A percentile compares a stretch with the other conserved stretches of the same genome.
Evolutionary conservation across 2,797 vertebrate species (phyloP).

Genomic region (Galago senegalensis): DNA sequence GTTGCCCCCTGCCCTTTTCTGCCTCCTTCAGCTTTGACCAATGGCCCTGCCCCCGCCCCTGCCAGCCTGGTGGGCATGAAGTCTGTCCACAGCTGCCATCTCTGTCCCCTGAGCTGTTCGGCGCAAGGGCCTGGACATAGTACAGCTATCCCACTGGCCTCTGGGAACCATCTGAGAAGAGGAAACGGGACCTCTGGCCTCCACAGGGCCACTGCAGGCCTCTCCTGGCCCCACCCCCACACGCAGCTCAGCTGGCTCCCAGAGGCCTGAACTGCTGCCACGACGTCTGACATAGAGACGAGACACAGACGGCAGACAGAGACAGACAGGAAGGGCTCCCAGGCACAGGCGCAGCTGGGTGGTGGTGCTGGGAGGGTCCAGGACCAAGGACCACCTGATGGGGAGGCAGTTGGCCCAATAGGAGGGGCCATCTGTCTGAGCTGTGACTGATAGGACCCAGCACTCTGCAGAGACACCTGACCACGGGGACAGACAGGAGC

Average conservation of each 20-base stretch:
- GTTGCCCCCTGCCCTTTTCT: not conserved
- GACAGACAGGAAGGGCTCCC: slow-evolving; percentile 70
- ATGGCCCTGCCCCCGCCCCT: not conserved
- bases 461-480: not conserved
- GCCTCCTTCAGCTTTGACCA: not conserved
- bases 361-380: not conserved
- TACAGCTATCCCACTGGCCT: not conserved
- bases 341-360: not conserved
- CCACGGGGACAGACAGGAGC: not conserved
- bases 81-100: not conserved
- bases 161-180: slow-evolving; percentile 41
- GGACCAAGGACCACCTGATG: not conserved
- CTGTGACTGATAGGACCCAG: not conserved
- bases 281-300: slow-evolving; percentile 77
- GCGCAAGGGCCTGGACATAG: not conserved
- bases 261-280: slow-evolving; percentile 47
- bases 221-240: not conserved
- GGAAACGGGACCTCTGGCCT: not conserved
- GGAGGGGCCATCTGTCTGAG: not conserved
- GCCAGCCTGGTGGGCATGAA: not conserved
- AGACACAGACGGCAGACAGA: slow-evolving; percentile 83
- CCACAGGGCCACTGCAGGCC: not conserved
- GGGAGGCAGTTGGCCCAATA: not conserved
- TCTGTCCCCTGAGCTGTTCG: not conserved
- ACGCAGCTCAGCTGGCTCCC: not conserved